Base-by-base conservation (phyloP, 2,888 invertebrate species). In the Hirtodrosophila alboralis region DNA sequence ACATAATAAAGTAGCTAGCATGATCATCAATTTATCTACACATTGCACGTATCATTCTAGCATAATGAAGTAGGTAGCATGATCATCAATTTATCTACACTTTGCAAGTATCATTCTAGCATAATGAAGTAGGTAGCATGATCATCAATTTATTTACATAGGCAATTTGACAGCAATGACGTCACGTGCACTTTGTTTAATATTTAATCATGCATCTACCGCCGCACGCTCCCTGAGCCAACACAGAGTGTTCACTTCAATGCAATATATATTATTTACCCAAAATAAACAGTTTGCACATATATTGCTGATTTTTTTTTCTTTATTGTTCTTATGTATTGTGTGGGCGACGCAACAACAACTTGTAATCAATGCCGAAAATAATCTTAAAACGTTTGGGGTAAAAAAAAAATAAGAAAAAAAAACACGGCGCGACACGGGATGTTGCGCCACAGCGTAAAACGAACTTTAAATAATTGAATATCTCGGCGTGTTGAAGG, bases 381-480 rank as follows among this genome's bases (percentile, higher is more conserved):
- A 48, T 21, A 31, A 10, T 47, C 34, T 16, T 6, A 12, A 31
- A 12, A 26, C n/a, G 21, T 38, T 44, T n/a, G 2, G 9, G 5
- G 9, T 21, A 21, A 16, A 16, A 33, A 12, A 27, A 43, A 40
- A 10, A 2, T 4, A 16, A 4, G 41, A 9, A 10, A 10, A 26
- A 3, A 14, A 23, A 2, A 10, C 1, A 12, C 4, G 16, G 12
- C 13, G 18, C 16, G 13, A 37, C 13, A 13, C 37, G 18, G n/a
- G 31, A 36, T 36, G 44, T 61, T 48, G 61, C 45, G 37, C 51
- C 44, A 44, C 49, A 27, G 30, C 40, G 41, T 49, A 51, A n/a
- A n/a, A 51, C 41, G 34, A 70, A 70, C 67, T 68, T 70, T 38
- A 70, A 57, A 52, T 45, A 57, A 57, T 48, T 70, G 47, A 34